Evolutionary conservation across 2,888 invertebrate species (phyloP).

Genomic region (Papilio gigon): DNA sequence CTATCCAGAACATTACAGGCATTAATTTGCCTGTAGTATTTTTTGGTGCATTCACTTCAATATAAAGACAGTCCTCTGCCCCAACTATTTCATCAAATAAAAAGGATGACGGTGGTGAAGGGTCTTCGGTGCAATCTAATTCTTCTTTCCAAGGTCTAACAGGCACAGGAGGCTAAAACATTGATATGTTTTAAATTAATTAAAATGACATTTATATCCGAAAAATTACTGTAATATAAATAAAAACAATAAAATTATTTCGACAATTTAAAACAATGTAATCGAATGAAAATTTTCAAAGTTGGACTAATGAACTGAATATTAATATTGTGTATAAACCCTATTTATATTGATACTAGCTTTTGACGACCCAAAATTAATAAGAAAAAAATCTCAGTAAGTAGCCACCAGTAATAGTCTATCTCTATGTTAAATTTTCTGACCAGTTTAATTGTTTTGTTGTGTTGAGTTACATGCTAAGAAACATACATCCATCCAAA

Average conservation of each 20-base stretch:
- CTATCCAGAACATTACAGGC: conserved; percentile 81
- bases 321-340: neutral
- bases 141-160: conserved; percentile 56
- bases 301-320: neutral
- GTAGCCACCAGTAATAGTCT: no score
- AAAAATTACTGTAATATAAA: no score
- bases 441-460: no score
- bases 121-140: conserved; percentile 64
- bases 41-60: conserved; percentile 67
- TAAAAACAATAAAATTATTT: no score
- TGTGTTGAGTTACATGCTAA: no score
- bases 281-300: neutral
- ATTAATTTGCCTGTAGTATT: conserved; percentile 61
- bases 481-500: no score
- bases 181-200: no score
- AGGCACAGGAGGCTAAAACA: conserved; percentile 68
- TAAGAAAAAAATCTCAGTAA: no score
- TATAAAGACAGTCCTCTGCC: conserved; percentile 75
- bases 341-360: neutral
- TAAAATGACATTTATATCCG: no score
- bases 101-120: conserved; percentile 52
- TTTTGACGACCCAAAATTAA: no score
- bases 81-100: conserved; percentile 50
- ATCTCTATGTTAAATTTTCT: no score
- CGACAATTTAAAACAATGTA: neutral